These are phyloP conservation scores for Amphiduros pacificus DNA, from an alignment of 2,888 invertebrate genomes.

Conservation along the genomic window DNA sequence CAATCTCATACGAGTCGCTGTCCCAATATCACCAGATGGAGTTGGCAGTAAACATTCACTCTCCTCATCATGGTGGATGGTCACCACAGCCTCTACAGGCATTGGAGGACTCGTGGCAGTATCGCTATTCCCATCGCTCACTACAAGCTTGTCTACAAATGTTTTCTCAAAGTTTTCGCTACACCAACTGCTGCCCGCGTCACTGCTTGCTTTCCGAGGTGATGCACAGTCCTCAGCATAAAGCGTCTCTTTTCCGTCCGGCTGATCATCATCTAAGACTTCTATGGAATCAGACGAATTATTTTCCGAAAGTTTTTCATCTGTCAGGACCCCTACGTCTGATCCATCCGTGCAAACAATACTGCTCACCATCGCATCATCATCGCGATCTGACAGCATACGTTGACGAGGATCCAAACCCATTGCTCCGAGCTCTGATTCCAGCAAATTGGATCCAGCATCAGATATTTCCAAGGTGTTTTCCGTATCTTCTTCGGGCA, in stretches of 20 bases:
- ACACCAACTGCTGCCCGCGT: background rate
- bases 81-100: background rate
- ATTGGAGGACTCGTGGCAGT: background rate
- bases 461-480: too few species aligned
- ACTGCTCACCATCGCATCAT: slow-evolving; percentile 18
- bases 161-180: too few species aligned
- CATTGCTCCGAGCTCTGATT: too few species aligned
- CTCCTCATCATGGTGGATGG: too few species aligned
- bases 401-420: too few species aligned
- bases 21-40: too few species aligned
- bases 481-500: too few species aligned
- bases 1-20: too few species aligned
- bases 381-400: background rate
- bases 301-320: slow-evolving; percentile 8
- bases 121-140: background rate
- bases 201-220: background rate
- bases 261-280: slow-evolving; percentile 13
- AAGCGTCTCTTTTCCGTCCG: background rate
- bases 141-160: background rate
- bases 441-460: too few species aligned
- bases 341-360: slow-evolving; percentile 16
- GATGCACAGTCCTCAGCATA: background rate
- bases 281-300: slow-evolving; percentile 25
- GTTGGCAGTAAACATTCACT: background rate
- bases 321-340: slow-evolving; percentile 13